A percentile compares a stretch with the other conserved stretches of the same genome.
These are phyloP conservation scores for Epinotia bilunana DNA, from an alignment of 2,888 invertebrate genomes.

Conservation along the genomic window DNA sequence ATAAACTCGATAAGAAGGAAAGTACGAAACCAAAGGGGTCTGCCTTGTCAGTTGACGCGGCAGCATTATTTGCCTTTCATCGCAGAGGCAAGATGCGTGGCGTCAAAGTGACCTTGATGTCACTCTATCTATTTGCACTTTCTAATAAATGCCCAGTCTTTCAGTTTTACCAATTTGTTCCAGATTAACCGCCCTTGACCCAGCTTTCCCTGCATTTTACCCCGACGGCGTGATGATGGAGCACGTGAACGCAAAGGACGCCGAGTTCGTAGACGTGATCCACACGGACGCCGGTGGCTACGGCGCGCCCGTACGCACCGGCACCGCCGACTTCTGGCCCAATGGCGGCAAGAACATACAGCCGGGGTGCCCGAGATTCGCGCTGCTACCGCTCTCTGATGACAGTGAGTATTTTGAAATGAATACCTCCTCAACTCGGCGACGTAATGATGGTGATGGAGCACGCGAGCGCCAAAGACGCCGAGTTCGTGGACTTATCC, in stretches of 20 bases:
- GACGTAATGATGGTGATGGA: slow-evolving; percentile 65
- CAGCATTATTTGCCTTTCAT: no score
- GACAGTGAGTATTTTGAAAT: slow-evolving; percentile 67
- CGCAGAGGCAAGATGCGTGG: no score
- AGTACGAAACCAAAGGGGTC: no score
- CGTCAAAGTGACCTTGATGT: no score
- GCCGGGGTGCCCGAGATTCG: slow-evolving; percentile 84
- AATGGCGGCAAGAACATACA: slow-evolving; percentile 85
- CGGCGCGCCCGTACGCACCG: slow-evolving; percentile 84
- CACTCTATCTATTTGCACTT: no score
- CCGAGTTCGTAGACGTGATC: slow-evolving; percentile 87
- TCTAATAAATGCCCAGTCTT: no score
- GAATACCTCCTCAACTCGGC: slow-evolving; percentile 80
- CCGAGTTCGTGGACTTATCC: slow-evolving; percentile 88
- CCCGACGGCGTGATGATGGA: slow-evolving; percentile 78
- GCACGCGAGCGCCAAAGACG: slow-evolving; percentile 81
- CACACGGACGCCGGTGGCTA: slow-evolving; percentile 87
- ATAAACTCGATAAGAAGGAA: no score
- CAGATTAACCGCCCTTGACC: slow-evolving; percentile 85
- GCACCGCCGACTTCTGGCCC: slow-evolving; percentile 86
- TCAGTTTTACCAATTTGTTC: slow-evolving; percentile 2
- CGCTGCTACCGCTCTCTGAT: slow-evolving; percentile 79
- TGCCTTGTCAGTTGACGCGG: no score
- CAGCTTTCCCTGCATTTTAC: slow-evolving; percentile 86
- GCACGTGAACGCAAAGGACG: slow-evolving; percentile 81